Evolutionary conservation across 2,113 vertebrate species (phyloP), one percentile per base, ranked within the genome.

Genomic region (Clinocottus analis): DNA sequence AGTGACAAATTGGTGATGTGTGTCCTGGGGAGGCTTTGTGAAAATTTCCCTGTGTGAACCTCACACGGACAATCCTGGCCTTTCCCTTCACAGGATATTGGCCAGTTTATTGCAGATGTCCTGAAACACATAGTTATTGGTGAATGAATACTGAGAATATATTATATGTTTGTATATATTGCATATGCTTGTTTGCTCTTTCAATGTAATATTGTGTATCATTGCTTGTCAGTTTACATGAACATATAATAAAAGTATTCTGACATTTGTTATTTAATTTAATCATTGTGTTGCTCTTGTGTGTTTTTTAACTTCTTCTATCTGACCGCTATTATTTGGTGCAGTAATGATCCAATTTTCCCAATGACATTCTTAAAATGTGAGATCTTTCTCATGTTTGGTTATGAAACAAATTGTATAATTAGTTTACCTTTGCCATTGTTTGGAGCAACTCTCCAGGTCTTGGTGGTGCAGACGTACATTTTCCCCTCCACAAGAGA

Each of bases 61-160:
- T 92, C 86, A 21, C 79, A 51, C 9, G 88, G 75, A 31, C 35
- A 49, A 11, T 51, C 71, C 2, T 49, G 6, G 0, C 74, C 59
- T 1, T 89, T 86, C 9, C 84, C 85, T 23, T 85, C 81, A 79
- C 6, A 59, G 3, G 72, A 59, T 31, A 85, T 66, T 56, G 63
- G 72, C 33, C 60, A 58, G 56, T 86, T 84, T 10, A 75, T 16
- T 51, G 64, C 35, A 23, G 74, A 1, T 33, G 70, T 37, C 53
- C 93, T 94, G 72, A 77, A 87, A 91, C 45, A 83, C 39, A 79
- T 21, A 87, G 41, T 53, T 33, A 78, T 71, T 45, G 21, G 25
- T 77, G 55, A 61, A 67, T 55, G 31, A 29, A 61, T 55, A 65
- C 35, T 39, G 5, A 70, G 13, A 17, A 31, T 31, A 31, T 31